Evolutionary conservation across 2,888 invertebrate genomes (phyloP).

Genomic region (Dastarcus helophoroides): DNA sequence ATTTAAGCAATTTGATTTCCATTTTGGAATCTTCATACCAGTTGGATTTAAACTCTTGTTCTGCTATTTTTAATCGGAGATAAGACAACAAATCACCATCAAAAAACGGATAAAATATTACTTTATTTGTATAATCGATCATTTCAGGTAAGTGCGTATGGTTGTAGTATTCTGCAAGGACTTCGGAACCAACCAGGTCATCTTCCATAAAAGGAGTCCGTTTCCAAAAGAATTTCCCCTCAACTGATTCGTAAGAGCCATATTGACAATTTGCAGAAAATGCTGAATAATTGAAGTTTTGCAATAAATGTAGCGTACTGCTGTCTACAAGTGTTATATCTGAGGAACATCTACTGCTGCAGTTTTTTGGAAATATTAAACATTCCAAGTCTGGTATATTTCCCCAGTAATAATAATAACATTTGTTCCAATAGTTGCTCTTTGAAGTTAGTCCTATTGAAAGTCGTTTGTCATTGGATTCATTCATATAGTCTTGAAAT

Average conservation of each 20-base stretch:
- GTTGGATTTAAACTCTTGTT: not conserved
- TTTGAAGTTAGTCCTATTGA: too few relatives aligned
- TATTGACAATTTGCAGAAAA: not conserved
- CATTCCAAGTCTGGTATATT: too few relatives aligned
- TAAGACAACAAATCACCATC: not conserved
- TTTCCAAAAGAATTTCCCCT: slow-evolving; percentile 1
- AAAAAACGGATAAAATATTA: slow-evolving; percentile 1
- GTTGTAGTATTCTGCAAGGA: not conserved
- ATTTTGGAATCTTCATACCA: too few relatives aligned
- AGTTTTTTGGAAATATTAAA: too few relatives aligned
- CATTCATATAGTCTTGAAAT: too few relatives aligned
- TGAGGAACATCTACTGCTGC: too few relatives aligned
- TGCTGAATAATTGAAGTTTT: not conserved
- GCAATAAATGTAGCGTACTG: too few relatives aligned
- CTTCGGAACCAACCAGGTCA: slow-evolving; percentile 1
- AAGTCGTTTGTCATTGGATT: too few relatives aligned
- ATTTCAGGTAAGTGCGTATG: not conserved
- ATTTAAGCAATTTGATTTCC: too few relatives aligned
- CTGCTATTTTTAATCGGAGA: not conserved
- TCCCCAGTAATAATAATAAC: too few relatives aligned
- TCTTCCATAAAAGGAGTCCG: not conserved
- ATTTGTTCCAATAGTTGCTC: too few relatives aligned
- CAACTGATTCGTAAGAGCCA: not conserved
- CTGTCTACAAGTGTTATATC: too few relatives aligned
- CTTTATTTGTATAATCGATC: not conserved